These are phyloP conservation scores for Melanophora roralis DNA, from an alignment of 2,888 invertebrate genomes.

Conservation along the genomic window DNA sequence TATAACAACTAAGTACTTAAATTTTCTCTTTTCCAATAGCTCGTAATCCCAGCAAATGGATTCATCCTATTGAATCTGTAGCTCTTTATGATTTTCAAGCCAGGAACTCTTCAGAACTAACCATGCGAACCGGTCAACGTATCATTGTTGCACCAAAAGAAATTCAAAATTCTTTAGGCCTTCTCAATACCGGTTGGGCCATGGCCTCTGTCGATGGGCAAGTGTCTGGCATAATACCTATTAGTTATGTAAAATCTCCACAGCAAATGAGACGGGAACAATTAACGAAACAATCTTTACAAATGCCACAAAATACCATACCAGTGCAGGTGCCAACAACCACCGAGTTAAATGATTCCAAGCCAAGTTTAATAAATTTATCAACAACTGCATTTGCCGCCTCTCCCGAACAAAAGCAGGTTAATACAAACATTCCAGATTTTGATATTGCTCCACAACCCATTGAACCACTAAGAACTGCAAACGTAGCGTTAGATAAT, in stretches of 20 bases:
- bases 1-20: too few relatives aligned
- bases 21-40: too few relatives aligned
- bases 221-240: constrained; percentile 82
- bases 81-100: constrained; percentile 88
- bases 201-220: constrained; percentile 80
- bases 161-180: constrained; percentile 82
- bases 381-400: constrained; percentile 68
- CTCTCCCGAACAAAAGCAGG: constrained; percentile 60
- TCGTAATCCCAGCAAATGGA: constrained; percentile 84
- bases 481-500: constrained; percentile 41
- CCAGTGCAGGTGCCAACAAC: neutral
- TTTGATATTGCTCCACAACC: constrained; percentile 66
- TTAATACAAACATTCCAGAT: constrained; percentile 38
- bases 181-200: constrained; percentile 84
- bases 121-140: constrained; percentile 86
- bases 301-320: constrained; percentile 9
- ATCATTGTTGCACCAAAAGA: constrained; percentile 90
- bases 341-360: constrained; percentile 25
- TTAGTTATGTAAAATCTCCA: constrained; percentile 79
- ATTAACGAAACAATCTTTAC: constrained; percentile 45
- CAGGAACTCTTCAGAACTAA: constrained; percentile 85
- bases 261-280: constrained; percentile 70
- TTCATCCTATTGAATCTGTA: constrained; percentile 82
- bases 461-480: constrained; percentile 66
- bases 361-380: constrained; percentile 69